Percentiles rank a stretch among this genome's conserved stretches.
Conservation (phyloP, 2,113 vertebrate genomes). For the Vulpes lagopus region DNA sequence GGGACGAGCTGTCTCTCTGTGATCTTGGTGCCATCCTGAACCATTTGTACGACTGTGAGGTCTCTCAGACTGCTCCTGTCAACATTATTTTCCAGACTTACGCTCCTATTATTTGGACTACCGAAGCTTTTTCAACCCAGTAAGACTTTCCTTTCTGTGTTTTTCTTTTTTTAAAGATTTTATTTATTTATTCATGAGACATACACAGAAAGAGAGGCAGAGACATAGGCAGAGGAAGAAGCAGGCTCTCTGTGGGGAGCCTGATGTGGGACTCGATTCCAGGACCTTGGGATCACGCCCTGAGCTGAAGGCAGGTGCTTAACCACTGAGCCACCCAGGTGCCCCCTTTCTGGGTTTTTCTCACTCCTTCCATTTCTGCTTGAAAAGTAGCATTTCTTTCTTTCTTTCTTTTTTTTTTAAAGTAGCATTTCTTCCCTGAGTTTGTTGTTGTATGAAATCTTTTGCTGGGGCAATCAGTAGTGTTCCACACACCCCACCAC, state of each 20-base stretch:
- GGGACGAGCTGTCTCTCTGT: background rate
- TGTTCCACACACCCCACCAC: rapidly evolving
- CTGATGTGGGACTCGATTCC: too few relatives aligned
- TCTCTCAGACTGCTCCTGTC: background rate
- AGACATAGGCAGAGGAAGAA: too few relatives aligned
- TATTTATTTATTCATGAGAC: too few relatives aligned
- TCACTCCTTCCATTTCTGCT: background rate
- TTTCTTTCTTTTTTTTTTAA: too few relatives aligned
- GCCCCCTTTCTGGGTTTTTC: background rate
- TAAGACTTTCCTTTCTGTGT: background rate
- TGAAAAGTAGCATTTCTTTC: background rate
- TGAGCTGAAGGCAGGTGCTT: too few relatives aligned
- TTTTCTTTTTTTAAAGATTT: background rate
- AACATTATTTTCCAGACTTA: background rate
- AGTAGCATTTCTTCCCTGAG: background rate
- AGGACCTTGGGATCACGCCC: too few relatives aligned
- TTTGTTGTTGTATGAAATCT: background rate
- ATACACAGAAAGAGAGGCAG: too few relatives aligned
- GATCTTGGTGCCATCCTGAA: background rate
- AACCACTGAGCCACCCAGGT: too few relatives aligned
- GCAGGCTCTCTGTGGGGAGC: too few relatives aligned
- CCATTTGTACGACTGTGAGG: background rate
- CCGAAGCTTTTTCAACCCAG: background rate
- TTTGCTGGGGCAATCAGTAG: background rate
- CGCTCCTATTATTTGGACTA: background rate